Conservation (phyloP, 2,113 vertebrate species). For the Hypocryptadius cinnamomeus region DNA sequence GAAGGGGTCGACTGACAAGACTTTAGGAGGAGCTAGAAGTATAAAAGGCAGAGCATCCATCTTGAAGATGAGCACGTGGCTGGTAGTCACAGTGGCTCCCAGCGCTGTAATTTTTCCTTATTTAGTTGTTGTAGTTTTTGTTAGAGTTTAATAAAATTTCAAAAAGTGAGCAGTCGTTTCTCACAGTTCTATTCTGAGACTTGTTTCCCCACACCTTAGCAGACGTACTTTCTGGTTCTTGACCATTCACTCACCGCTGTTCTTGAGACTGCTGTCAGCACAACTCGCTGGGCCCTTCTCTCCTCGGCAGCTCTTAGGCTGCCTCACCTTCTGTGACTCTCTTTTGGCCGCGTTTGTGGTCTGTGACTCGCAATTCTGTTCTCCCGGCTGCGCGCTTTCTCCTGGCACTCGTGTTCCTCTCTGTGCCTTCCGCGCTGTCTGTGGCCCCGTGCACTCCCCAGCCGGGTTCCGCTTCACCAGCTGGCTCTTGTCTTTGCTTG, state of each 20-base stretch:
- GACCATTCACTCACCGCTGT: no score
- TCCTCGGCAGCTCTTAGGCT: background rate
- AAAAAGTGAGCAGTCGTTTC: no score
- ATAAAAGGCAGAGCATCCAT: no score
- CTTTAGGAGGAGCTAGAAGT: no score
- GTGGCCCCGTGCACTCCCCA: background rate
- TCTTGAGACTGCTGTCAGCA: background rate
- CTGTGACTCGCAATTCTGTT: no score
- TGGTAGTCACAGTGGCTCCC: no score
- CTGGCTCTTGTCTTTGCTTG: background rate
- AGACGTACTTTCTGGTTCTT: background rate
- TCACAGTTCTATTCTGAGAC: background rate
- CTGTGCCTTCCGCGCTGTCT: background rate
- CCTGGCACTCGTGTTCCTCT: no score
- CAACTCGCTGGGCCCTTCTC: background rate
- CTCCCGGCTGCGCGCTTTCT: background rate
- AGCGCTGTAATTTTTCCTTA: no score
- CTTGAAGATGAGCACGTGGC: no score
- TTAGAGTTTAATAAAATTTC: no score
- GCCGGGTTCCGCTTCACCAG: background rate
- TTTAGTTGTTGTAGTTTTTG: no score
- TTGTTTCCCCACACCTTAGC: background rate
- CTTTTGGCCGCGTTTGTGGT: background rate
- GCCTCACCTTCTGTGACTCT: background rate
- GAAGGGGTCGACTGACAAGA: no score